Percentiles rank a stretch among this genome's conserved stretches.
Evolutionary conservation across 2,797 vertebrate species (phyloP).

Genomic region (Hafferia zeledoni): DNA sequence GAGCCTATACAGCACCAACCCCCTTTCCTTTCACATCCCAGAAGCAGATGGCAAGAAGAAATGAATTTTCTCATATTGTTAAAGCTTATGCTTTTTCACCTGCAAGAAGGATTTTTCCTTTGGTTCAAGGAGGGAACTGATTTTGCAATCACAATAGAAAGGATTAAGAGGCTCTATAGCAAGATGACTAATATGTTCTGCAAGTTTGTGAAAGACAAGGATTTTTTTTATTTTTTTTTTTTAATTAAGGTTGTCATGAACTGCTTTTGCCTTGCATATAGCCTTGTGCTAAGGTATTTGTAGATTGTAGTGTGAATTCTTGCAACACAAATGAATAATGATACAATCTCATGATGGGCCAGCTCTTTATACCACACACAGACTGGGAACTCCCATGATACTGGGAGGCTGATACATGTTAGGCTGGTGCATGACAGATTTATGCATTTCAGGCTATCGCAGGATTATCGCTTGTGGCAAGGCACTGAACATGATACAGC

Average conservation of each 20-base stretch:
- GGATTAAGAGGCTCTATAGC: not conserved
- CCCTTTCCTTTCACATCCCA: conserved; percentile 13
- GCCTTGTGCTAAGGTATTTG: not conserved
- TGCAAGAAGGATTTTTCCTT: not conserved
- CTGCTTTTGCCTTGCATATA: not conserved
- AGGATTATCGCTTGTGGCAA: not conserved
- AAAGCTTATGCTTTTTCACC: not conserved
- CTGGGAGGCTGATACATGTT: not conserved
- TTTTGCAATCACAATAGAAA: not conserved
- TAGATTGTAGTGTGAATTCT: not conserved
- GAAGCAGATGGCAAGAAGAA: conserved; percentile 56
- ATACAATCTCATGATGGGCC: not conserved
- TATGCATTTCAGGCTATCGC: not conserved
- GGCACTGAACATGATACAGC: not conserved
- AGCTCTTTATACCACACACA: not conserved
- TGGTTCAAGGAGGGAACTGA: not conserved
- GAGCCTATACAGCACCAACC: not conserved
- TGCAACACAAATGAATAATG: not conserved
- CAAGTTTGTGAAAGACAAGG: not conserved
- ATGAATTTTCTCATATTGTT: conserved; percentile 13
- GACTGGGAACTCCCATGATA: not conserved
- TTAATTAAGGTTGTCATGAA: not conserved
- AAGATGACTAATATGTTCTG: not conserved
- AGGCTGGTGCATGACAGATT: not conserved
- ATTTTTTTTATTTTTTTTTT: not conserved